Base-by-base conservation (phyloP, 2,888 invertebrate species). In the Megaustenia siamemsis region DNA sequence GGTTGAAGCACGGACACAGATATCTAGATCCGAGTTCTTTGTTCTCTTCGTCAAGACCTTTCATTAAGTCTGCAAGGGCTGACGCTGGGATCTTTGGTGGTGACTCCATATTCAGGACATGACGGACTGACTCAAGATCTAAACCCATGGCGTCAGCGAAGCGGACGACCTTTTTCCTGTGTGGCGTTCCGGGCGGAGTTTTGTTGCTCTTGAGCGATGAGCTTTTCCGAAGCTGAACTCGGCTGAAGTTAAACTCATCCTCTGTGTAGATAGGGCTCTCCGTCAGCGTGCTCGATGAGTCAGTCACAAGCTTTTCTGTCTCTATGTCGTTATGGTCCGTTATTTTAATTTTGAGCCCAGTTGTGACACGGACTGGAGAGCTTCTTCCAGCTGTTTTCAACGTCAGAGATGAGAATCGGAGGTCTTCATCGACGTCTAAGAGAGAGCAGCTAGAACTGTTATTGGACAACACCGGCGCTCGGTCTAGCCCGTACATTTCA, bases 111-210 rank as follows among this genome's bases (percentile, higher is more conserved):
- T 93, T 92, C 18, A 93, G 88, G 49, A 94, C 92, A 86, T 93
- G 93, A 43, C 94, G 89, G 0, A 98, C 96, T 91, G 97, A 97
- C 12, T 98, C 98, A 89, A 99, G 95, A 94, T 99, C 98, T 60
- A 99, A 95, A 0, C 99, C 99, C 68, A 98, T 94, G 0, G 97
- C 98, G 93, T 99, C 99, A 0, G 98, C 98, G 92, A 99, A 99
- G 21, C 98, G 96, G 12, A 99, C 98, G 71, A 97, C 98, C 94
- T 99, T 99, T 94, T 98, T 98, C 28, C 97, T 95, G 0, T 95
- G 94, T 0, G 98, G 97, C 0, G 98, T 98, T 0, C 97, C 97
- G 0, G 98, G 98, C 2, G 98, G 98, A 0, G 98, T 98, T 94
- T 98, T 98, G 0, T 97, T 97, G 0, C 97, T 96, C 95, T 98